These are phyloP conservation scores for Galaxea fascicularis DNA, from an alignment of 92 coral and sea anemone species.

Conservation along the genomic window DNA sequence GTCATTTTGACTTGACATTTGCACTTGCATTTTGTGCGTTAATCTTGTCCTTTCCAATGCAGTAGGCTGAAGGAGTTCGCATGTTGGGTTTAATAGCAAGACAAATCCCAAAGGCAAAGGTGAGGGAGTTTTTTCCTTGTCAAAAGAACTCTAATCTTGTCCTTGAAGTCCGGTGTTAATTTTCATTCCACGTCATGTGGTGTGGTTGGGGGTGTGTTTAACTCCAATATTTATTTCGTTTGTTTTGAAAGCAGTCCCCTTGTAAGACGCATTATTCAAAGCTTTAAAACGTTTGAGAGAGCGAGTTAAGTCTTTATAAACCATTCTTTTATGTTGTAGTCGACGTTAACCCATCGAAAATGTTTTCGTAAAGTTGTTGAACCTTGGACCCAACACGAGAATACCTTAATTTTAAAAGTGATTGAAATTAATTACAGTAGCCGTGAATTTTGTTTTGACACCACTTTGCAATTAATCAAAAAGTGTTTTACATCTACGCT, in stretches of 20 bases:
- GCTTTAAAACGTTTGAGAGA: background rate
- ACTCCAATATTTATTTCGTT: too few species aligned
- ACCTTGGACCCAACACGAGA: slow-evolving; percentile 10
- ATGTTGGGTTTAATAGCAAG: slow-evolving; percentile 44
- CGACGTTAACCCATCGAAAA: too few species aligned
- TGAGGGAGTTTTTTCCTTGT: slow-evolving; percentile 20
- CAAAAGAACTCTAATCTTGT: background rate
- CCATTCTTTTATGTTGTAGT: background rate
- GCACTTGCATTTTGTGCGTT: too few species aligned
- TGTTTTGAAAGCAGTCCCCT: background rate
- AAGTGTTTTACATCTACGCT: too few species aligned
- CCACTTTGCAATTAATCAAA: too few species aligned
- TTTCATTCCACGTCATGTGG: slow-evolving; percentile 35
- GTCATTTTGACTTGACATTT: background rate
- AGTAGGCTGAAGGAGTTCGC: slow-evolving; percentile 37
- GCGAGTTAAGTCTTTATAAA: background rate
- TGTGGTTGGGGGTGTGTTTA: slow-evolving; percentile 46
- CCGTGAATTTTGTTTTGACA: background rate
- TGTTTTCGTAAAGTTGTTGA: background rate
- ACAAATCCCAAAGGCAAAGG: slow-evolving; percentile 48
- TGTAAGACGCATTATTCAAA: background rate
- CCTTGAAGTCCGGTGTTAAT: background rate
- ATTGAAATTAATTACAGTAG: too few species aligned
- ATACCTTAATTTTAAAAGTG: too few species aligned
- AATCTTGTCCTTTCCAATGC: slow-evolving; percentile 22